Evolutionary conservation across 2,113 vertebrate genomes (phyloP), one percentile per base, ranked within the genome.

Genomic region (Hippolais icterina): DNA sequence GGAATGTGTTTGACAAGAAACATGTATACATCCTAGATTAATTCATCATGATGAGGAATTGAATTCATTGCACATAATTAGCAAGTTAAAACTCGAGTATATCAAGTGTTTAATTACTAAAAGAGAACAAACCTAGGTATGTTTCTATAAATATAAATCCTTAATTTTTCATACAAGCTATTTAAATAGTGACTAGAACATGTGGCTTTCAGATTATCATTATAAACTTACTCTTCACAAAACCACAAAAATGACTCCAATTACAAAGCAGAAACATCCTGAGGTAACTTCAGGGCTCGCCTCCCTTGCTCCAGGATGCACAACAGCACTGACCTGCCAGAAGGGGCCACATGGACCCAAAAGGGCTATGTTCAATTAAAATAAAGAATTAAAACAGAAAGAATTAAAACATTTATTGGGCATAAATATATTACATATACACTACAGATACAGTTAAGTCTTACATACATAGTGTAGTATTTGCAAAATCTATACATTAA

Each of bases 351-450:
- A 0, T 2, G 4, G 21, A 22, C 25, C 9, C 27, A 21, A 35
- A 68, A 68, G 14, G 19, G 13, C 52, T 72, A 11, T 10, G 9
- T 21, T 52, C 66, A 27, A 42, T 37, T 37, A 83, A 75, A 78
- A 96, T 97, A 97, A 98, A 97, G 97, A 99, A 99, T 99, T 99
- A 99, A 99, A 99, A 99, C 97, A 95, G 97, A 98, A 98, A 98
- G 98, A 99, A 99, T 99, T 99, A 99, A 99, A 99, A 99, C 99
- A 99, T 99, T 99, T 99, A 99, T 99, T 99, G 99, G 98, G 99
- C 99, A 99, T 99, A 99, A 99, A 99, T 99, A 99, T 99, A 99
- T 99, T 99, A 99, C 99, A 99, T 99, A 99, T 99, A 99, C 99
- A 99, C 99, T 99, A 99, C 99, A 99, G 99, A 99, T 99, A 99